Percentiles rank a stretch among this genome's conserved stretches.
Evolutionary conservation across 1,140 invertebrate genomes (phyloP).

Genomic region (Patella vulgata): DNA sequence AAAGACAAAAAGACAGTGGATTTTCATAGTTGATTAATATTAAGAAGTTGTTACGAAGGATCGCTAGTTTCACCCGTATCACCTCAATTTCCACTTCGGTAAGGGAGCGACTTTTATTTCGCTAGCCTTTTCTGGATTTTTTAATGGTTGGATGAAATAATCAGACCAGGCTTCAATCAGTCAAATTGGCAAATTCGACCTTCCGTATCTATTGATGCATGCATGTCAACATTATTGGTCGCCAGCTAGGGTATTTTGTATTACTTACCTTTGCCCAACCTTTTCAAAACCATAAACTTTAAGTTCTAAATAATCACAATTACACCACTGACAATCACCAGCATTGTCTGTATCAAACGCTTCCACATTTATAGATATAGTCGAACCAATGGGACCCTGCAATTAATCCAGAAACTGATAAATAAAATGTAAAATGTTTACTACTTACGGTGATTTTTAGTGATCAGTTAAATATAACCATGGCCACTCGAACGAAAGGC

Average conservation of each 20-base stretch:
- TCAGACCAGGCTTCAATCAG: background rate
- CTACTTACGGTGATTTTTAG: too few relatives aligned
- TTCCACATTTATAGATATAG: background rate
- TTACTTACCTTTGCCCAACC: slow-evolving; percentile 6
- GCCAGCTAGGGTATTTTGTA: too few relatives aligned
- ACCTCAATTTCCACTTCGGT: background rate
- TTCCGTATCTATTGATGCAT: too few relatives aligned
- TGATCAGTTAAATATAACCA: too few relatives aligned
- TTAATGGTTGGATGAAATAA: background rate
- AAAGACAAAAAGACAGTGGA: background rate
- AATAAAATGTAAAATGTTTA: background rate
- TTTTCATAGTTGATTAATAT: background rate
- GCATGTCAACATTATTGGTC: too few relatives aligned
- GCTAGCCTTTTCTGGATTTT: background rate
- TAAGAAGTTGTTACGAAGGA: background rate
- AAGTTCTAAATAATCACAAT: slow-evolving; percentile 4
- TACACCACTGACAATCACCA: slow-evolving; percentile 7
- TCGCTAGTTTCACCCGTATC: background rate
- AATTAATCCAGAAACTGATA: background rate
- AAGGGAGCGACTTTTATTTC: background rate
- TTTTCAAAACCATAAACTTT: slow-evolving; percentile 11
- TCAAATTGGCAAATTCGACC: too few relatives aligned
- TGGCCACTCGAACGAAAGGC: too few relatives aligned
- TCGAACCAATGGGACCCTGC: slow-evolving; percentile 5
- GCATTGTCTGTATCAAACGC: slow-evolving; percentile 6